Conservation (phyloP, 2,797 vertebrate species). For the Falco novaeseelandiae region DNA sequence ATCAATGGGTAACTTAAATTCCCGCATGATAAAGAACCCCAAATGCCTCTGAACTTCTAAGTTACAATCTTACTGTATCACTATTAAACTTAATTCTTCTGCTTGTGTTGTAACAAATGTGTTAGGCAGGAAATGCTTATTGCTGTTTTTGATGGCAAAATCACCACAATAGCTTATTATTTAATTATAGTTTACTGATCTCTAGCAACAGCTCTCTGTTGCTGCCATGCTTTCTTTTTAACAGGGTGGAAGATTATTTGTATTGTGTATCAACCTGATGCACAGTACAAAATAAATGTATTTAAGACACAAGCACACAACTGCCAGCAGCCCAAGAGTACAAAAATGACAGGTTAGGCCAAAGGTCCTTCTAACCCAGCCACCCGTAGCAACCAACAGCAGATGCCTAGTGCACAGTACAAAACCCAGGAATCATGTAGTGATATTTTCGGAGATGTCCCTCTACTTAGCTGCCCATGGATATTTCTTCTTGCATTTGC, state of each 20-base stretch:
- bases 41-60: not conserved
- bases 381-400: not conserved
- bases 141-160: not conserved
- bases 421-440: not conserved
- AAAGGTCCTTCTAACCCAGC: not conserved
- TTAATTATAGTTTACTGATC: not conserved
- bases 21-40: not conserved
- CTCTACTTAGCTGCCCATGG: not conserved
- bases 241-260: not conserved
- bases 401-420: not conserved
- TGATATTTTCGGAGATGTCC: not conserved
- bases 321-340: not conserved
- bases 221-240: not conserved
- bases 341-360: not conserved
- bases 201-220: not conserved
- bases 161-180: not conserved
- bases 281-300: not conserved
- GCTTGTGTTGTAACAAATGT: not conserved
- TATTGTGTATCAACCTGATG: not conserved
- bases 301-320: not conserved
- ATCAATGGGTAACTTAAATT: not conserved
- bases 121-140: not conserved
- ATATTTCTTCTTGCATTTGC: not conserved
- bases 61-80: not conserved
- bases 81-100: not conserved